Evolutionary conservation across 2,113 vertebrate species (phyloP).

Genomic region (Salvelinus namaycush): DNA sequence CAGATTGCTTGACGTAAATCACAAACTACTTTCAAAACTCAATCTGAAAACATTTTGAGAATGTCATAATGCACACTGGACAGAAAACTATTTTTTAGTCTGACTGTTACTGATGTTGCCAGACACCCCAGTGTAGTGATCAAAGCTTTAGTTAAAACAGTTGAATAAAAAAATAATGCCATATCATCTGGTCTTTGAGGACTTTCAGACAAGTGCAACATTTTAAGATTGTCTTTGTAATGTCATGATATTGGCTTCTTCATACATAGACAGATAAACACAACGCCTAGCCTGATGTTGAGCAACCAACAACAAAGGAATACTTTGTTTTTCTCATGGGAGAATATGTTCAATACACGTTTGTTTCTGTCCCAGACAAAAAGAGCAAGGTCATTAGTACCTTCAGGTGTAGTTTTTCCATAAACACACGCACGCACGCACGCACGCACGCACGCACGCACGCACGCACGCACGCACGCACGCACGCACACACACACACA

Average conservation of each 20-base stretch:
- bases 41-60: not conserved
- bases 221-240: not conserved
- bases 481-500: conserved; percentile 2
- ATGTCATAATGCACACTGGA: not conserved
- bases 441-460: too few species aligned
- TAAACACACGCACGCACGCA: too few species aligned
- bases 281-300: too few species aligned
- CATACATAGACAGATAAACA: too few species aligned
- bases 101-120: not conserved
- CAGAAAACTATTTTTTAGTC: not conserved
- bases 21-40: not conserved
- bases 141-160: not conserved
- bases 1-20: not conserved
- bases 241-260: not conserved
- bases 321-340: too few species aligned
- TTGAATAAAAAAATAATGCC: not conserved
- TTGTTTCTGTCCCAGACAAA: not conserved
- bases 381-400: too few species aligned
- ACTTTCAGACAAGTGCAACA: not conserved
- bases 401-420: too few species aligned
- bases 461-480: too few species aligned
- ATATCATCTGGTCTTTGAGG: not conserved
- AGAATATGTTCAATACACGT: not conserved
- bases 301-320: too few species aligned
- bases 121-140: not conserved